phyloP scores from a whole-genome alignment of 2,113 vertebrate species.

The Elanus axillaris region DNA sequence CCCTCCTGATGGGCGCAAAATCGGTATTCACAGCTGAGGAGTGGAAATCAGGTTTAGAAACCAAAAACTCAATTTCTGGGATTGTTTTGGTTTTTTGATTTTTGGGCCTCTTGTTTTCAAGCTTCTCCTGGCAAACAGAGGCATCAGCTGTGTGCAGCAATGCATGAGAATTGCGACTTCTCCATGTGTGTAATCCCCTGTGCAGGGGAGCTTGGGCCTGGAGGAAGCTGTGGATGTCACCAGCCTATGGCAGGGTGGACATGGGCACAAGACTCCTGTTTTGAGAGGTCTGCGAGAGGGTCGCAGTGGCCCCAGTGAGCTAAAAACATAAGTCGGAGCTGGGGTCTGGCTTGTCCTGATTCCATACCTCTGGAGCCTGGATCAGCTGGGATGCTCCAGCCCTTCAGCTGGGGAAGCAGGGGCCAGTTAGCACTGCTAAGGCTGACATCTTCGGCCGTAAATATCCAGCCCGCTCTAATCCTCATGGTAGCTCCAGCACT shows the following conservation, averaged over 20 bases:
- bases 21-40: background rate
- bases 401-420: background rate
- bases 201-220: background rate
- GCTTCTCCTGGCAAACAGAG: background rate
- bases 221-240: background rate
- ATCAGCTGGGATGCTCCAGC: background rate
- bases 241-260: background rate
- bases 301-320: background rate
- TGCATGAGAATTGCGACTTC: background rate
- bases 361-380: background rate
- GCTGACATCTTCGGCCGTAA: background rate
- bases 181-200: background rate
- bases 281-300: background rate
- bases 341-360: background rate
- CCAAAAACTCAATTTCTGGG: background rate
- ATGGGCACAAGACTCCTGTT: background rate
- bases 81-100: background rate
- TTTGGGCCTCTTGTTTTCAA: background rate
- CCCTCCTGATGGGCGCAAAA: background rate
- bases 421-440: background rate
- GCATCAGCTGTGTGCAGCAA: background rate
- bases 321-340: background rate
- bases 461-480: background rate
- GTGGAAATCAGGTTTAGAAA: background rate
- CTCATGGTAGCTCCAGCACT: background rate